Evolutionary conservation across 1,140 invertebrate species (phyloP).

Genomic region (Rhopalosiphum maidis): DNA sequence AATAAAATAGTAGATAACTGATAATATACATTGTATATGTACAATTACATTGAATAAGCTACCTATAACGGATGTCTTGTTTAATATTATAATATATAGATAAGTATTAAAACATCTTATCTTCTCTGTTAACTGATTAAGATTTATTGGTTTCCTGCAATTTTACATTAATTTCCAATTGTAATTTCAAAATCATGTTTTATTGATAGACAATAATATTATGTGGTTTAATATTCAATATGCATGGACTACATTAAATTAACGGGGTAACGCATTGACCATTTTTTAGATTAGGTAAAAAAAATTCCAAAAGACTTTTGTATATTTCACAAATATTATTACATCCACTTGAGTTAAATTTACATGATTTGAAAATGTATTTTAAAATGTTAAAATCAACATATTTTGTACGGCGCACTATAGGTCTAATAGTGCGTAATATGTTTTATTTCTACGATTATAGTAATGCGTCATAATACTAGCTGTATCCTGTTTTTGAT

Average conservation of each 20-base stretch:
- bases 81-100: neutral
- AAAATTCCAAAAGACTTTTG: neutral
- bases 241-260: no score
- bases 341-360: no score
- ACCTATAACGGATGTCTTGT: neutral
- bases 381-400: no score
- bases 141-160: neutral
- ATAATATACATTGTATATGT: no score
- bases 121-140: neutral
- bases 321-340: neutral
- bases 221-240: no score
- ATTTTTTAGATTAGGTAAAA: neutral
- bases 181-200: neutral
- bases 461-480: neutral
- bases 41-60: neutral
- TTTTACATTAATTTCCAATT: neutral
- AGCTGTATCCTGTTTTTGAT: neutral
- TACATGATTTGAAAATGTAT: no score
- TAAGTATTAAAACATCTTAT: neutral
- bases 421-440: no score
- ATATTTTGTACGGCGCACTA: neutral
- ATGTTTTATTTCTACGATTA: no score
- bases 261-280: no score
- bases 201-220: neutral
- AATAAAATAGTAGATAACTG: no score